Conservation (phyloP, 2,113 vertebrate species). For the Ptychochromis oligacanthus region DNA sequence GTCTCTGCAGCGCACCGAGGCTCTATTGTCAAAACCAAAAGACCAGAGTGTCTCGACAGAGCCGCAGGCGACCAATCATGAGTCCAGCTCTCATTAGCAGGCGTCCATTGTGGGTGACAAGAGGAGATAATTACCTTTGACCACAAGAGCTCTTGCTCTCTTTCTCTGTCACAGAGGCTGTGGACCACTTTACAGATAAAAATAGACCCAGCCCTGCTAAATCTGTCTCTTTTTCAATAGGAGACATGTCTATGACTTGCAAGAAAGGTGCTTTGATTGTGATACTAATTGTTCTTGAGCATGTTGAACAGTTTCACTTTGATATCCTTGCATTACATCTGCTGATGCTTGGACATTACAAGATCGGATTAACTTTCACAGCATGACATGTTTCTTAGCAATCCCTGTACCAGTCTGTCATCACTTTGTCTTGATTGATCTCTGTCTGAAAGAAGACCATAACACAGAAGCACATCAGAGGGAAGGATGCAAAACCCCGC, state of each 20-base stretch:
- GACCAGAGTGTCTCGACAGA: conserved; percentile 89
- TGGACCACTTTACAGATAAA: conserved; percentile 29
- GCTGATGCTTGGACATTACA: neutral
- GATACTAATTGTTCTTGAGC: neutral
- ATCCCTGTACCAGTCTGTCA: conserved; percentile 30
- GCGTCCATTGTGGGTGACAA: conserved; percentile 89
- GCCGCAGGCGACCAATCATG: conserved; percentile 86
- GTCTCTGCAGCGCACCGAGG: conserved; percentile 87
- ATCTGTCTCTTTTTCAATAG: neutral
- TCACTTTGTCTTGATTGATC: conserved; percentile 55
- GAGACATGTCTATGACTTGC: conserved; percentile 8
- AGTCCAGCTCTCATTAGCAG: conserved; percentile 91
- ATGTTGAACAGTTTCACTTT: neutral
- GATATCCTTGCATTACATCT: conserved; percentile 21
- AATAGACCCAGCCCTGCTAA: conserved; percentile 22
- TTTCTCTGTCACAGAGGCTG: conserved; percentile 25
- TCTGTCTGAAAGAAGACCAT: conserved; percentile 37
- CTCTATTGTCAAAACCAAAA: conserved; percentile 91
- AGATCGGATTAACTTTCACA: conserved; percentile 16
- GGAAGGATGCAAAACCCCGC: neutral
- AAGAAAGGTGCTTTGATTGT: conserved; percentile 12
- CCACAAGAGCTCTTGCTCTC: conserved; percentile 81
- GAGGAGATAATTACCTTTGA: conserved; percentile 93
- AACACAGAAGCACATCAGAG: conserved; percentile 46
- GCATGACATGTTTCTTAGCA: conserved; percentile 16